Percentiles rank a stretch among this genome's conserved stretches.
phyloP scores from a whole-genome alignment of 2,797 vertebrate genomes.

The Fratercula arctica region DNA sequence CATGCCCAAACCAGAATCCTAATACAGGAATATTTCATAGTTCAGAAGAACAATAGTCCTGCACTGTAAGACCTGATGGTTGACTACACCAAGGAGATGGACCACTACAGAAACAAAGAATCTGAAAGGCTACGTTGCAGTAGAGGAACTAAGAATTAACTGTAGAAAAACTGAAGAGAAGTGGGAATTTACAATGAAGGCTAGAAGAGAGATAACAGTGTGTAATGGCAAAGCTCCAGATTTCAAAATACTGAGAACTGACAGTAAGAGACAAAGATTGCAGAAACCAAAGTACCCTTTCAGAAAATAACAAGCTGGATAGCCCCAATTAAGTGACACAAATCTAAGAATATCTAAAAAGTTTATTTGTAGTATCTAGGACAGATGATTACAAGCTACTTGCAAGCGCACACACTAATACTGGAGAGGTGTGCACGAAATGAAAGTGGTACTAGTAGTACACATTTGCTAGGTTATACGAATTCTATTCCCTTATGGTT shows the following conservation, averaged over 20 bases:
- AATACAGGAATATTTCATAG: not conserved
- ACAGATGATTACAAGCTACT: not conserved
- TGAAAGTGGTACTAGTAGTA: not conserved
- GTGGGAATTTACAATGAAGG: not conserved
- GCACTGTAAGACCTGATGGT: not conserved
- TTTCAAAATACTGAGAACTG: not conserved
- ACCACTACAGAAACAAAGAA: not conserved
- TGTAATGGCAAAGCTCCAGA: not conserved
- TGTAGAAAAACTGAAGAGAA: not conserved
- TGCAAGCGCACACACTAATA: not conserved
- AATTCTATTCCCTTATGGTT: not conserved
- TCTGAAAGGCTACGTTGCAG: not conserved
- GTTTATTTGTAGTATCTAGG: not conserved
- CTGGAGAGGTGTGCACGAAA: not conserved
- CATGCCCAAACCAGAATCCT: not conserved
- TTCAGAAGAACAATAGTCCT: not conserved
- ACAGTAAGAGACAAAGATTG: not conserved
- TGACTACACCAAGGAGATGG: not conserved
- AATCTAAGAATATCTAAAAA: not conserved
- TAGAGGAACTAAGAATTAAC: not conserved
- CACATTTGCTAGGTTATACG: not conserved
- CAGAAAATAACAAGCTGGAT: not conserved
- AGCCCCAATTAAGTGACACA: not conserved
- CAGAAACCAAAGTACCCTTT: not conserved
- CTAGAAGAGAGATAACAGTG: not conserved